Evolutionary conservation across 2,888 invertebrate genomes (phyloP).

Genomic region (Buathra laborator): DNA sequence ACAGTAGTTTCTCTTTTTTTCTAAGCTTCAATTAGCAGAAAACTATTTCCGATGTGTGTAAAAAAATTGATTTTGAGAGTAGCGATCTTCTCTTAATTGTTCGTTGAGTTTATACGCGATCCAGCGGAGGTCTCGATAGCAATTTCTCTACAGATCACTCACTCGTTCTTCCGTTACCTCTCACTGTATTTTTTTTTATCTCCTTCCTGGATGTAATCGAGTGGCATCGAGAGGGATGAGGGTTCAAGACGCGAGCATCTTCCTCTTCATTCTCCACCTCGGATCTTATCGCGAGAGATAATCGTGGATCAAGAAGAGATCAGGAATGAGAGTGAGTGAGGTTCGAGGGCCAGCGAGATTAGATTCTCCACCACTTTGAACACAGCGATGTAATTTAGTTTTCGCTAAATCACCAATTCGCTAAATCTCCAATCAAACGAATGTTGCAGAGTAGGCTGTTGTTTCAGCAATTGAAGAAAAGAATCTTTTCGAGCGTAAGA

Average conservation of each 20-base stretch:
- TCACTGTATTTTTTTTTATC: constrained; percentile 30
- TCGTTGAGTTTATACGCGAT: not conserved
- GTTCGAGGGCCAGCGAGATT: constrained; percentile 9
- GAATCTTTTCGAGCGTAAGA: not conserved
- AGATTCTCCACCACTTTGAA: constrained; percentile 2
- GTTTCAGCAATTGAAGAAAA: not conserved
- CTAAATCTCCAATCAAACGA: constrained; percentile 42
- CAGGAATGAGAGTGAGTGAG: constrained; percentile 26
- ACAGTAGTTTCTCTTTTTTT: not conserved
- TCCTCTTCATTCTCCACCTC: not conserved
- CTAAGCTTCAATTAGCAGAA: not conserved
- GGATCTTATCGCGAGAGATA: constrained; percentile 50
- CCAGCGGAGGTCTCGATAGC: not conserved
- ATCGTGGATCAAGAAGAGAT: constrained; percentile 51
- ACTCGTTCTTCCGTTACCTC: constrained; percentile 10
- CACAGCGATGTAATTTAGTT: constrained; percentile 14
- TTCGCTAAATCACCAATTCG: not conserved
- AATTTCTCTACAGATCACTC: constrained; percentile 11
- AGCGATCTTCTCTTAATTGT: not conserved
- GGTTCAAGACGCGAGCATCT: constrained; percentile 20
- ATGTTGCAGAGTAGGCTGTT: not conserved
- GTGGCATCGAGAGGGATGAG: constrained; percentile 16
- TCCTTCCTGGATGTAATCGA: constrained; percentile 26
- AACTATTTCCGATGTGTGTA: not conserved
- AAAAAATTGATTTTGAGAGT: not conserved